Conservation (phyloP, 2,888 invertebrate genomes). For the Athetis lepigone region DNA sequence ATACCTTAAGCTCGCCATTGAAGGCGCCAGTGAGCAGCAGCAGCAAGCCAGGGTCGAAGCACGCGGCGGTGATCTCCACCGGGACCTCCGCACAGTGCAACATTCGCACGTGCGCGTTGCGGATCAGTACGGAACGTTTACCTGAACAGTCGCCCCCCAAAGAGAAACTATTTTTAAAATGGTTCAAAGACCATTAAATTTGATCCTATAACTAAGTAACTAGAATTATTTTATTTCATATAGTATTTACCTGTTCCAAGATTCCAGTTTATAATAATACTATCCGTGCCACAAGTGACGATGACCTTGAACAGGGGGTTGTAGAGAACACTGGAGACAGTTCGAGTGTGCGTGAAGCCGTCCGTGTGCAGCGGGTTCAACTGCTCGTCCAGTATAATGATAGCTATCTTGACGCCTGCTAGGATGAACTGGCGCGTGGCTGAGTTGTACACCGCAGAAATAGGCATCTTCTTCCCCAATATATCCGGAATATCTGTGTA, state of each 20-base stretch:
- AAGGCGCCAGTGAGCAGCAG: slow-evolving; percentile 94
- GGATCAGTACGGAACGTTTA: slow-evolving; percentile 92
- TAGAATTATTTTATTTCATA: not conserved
- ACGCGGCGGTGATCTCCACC: slow-evolving; percentile 94
- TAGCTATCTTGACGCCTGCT: slow-evolving; percentile 92
- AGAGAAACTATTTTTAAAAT: not conserved
- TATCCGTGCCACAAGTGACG: slow-evolving; percentile 94
- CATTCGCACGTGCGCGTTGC: slow-evolving; percentile 92
- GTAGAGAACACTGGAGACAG: slow-evolving; percentile 93
- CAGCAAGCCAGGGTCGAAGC: slow-evolving; percentile 94
- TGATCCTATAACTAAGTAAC: too few relatives aligned
- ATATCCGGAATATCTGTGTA: slow-evolving; percentile 92
- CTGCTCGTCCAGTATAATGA: slow-evolving; percentile 92
- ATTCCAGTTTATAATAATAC: slow-evolving; percentile 96
- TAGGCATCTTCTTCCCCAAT: slow-evolving; percentile 91
- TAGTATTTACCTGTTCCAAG: slow-evolving; percentile 90
- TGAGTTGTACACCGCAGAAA: slow-evolving; percentile 92
- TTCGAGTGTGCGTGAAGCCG: slow-evolving; percentile 93
- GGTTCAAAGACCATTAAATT: too few relatives aligned
- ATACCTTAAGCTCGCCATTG: slow-evolving; percentile 93
- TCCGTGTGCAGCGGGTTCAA: slow-evolving; percentile 93
- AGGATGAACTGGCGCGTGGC: slow-evolving; percentile 92
- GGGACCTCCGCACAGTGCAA: slow-evolving; percentile 92
- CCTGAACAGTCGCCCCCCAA: slow-evolving; percentile 84
- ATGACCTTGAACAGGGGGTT: slow-evolving; percentile 94